These are phyloP conservation scores for Anabas testudineus DNA, from an alignment of 2,797 vertebrate genomes.

Conservation along the genomic window DNA sequence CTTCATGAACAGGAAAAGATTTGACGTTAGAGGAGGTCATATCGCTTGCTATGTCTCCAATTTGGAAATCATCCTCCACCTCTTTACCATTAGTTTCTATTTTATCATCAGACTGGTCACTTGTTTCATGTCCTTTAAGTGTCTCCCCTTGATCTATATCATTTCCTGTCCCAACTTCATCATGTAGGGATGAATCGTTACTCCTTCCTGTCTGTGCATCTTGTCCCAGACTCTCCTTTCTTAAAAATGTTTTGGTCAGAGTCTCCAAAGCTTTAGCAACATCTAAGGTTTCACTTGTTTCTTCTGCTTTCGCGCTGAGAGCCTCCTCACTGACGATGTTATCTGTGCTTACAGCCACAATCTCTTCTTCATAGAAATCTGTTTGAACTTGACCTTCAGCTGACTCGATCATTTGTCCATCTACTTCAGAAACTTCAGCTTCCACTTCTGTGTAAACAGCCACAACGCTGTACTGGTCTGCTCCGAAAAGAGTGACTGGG, in stretches of 20 bases:
- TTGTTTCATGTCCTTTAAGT: conserved; percentile 23
- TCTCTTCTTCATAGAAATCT: conserved; percentile 69
- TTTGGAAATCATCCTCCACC: conserved; percentile 1
- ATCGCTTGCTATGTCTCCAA: not conserved
- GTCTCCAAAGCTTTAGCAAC: conserved; percentile 72
- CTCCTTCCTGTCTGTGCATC: conserved; percentile 31
- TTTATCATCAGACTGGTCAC: conserved; percentile 18
- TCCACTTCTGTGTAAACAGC: conserved; percentile 83
- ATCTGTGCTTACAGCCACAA: conserved; percentile 39
- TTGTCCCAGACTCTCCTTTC: conserved; percentile 57
- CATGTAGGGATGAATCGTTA: conserved; percentile 8
- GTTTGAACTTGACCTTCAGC: conserved; percentile 62
- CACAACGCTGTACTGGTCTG: conserved; percentile 76
- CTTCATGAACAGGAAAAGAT: conserved; percentile 2
- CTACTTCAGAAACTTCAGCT: conserved; percentile 59
- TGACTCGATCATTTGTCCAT: conserved; percentile 44
- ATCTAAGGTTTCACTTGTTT: conserved; percentile 44
- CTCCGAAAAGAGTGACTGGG: conserved; percentile 61
- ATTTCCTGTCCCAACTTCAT: conserved; percentile 24
- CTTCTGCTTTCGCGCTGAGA: conserved; percentile 18
- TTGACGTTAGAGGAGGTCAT: conserved; percentile 2
- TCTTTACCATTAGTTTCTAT: conserved; percentile 10
- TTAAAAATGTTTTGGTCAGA: conserved; percentile 68
- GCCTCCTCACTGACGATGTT: conserved; percentile 26
- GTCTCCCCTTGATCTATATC: conserved; percentile 10